These are phyloP conservation scores for Microcebus murinus DNA, from an alignment of 2,113 vertebrate genomes.

Conservation along the genomic window DNA sequence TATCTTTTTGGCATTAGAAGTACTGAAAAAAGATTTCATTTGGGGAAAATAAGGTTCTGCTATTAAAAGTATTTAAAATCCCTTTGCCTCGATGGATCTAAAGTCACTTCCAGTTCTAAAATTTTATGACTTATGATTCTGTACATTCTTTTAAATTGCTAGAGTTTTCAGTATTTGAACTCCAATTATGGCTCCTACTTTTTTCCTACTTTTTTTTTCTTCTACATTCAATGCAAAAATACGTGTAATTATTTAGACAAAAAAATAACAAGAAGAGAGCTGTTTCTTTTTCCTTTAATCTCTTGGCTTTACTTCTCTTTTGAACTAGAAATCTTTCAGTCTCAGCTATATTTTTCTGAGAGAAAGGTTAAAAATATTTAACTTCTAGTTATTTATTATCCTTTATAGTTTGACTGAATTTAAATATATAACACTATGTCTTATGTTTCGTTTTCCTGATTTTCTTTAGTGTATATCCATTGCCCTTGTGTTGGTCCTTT, in stretches of 20 bases:
- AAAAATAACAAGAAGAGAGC: background rate
- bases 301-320: slow-evolving; percentile 16
- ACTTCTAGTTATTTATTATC: slow-evolving; percentile 1
- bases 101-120: background rate
- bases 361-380: slow-evolving; percentile 27
- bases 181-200: background rate
- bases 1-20: background rate
- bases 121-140: slow-evolving; percentile 29
- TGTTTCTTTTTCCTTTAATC: background rate
- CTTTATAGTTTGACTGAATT: background rate
- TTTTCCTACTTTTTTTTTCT: background rate
- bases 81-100: background rate
- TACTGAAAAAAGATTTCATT: slow-evolving; percentile 7
- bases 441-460: background rate
- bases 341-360: background rate
- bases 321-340: slow-evolving; percentile 20
- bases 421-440: background rate
- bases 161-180: slow-evolving; percentile 28
- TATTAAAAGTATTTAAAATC: slow-evolving; percentile 37
- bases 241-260: background rate
- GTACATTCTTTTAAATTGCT: background rate
- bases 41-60: background rate
- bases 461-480: background rate
- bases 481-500: background rate
- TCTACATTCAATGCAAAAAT: background rate